A percentile compares a stretch with the other conserved stretches of the same genome.
These are phyloP conservation scores for Lophius piscatorius DNA, from an alignment of 2,113 vertebrate species.

Conservation along the genomic window DNA sequence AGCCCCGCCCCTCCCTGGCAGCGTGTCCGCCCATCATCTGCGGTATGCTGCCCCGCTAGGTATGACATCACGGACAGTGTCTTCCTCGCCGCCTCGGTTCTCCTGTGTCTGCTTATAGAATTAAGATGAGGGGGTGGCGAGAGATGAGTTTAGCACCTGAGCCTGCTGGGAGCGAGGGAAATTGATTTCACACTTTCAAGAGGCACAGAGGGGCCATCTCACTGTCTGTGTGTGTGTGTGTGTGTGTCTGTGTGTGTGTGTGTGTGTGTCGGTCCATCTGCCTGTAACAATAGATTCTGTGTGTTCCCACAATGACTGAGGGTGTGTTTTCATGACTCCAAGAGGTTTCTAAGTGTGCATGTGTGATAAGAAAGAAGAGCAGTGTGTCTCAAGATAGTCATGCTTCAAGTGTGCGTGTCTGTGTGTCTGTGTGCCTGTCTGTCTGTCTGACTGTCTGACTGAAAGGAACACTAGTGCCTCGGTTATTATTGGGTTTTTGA, in stretches of 20 bases:
- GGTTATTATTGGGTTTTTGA: no score
- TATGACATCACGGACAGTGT: constrained; percentile 73
- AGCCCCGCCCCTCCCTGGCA: constrained; percentile 51
- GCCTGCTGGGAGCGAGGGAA: constrained; percentile 52
- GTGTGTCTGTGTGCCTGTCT: no score
- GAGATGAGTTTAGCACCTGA: constrained; percentile 80
- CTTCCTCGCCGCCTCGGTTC: constrained; percentile 37
- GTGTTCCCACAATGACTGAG: constrained; percentile 37
- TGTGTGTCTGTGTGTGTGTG: constrained; percentile 33
- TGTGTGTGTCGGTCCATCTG: constrained; percentile 22
- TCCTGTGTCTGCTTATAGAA: constrained; percentile 73
- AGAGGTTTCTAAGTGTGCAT: no score
- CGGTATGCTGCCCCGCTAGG: constrained; percentile 64
- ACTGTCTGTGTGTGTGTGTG: constrained; percentile 33
- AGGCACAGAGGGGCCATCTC: constrained; percentile 49
- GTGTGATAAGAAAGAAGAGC: no score
- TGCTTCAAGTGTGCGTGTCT: no score
- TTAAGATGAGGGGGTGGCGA: constrained; percentile 75
- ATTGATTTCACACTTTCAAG: constrained; percentile 79
- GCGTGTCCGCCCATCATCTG: constrained; percentile 36
- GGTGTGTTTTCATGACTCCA: no score
- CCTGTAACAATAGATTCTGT: constrained; percentile 36
- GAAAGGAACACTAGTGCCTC: no score
- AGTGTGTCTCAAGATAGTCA: no score
- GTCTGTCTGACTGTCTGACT: no score